Evolutionary conservation across 1,140 invertebrate species (phyloP).

Genomic region (Euura lappo): DNA sequence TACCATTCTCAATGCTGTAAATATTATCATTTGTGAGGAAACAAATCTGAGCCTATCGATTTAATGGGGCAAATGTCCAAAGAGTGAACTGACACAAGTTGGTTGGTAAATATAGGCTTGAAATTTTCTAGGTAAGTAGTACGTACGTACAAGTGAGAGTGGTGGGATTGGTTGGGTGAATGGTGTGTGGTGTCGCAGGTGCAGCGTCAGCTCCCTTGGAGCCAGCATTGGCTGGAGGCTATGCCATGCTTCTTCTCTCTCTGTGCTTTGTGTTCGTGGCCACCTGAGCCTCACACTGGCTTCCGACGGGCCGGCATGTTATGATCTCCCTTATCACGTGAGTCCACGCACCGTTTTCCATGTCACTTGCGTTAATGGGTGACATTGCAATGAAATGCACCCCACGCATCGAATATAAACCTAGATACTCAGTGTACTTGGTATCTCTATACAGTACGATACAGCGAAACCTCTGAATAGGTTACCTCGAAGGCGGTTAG

Average conservation of each 20-base stretch:
- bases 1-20: neutral
- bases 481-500: too few species aligned
- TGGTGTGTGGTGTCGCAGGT: constrained; percentile 60
- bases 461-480: too few species aligned
- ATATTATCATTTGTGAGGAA: neutral
- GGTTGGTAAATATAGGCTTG: constrained; percentile 23
- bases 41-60: neutral
- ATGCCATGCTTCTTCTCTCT: constrained; percentile 62
- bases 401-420: neutral
- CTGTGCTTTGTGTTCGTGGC: constrained; percentile 63
- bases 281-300: constrained; percentile 59
- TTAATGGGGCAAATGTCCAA: neutral
- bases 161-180: constrained; percentile 50
- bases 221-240: constrained; percentile 56
- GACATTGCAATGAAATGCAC: neutral
- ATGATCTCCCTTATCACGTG: constrained; percentile 60
- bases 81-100: neutral
- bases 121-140: constrained; percentile 41
- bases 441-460: neutral
- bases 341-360: constrained; percentile 55
- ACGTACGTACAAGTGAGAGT: constrained; percentile 37
- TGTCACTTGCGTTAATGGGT: constrained; percentile 17
- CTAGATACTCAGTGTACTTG: neutral
- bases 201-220: constrained; percentile 56
- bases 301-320: constrained; percentile 57